Percentiles rank a stretch among this genome's conserved stretches.
Evolutionary conservation across 2,797 vertebrate species (phyloP).

Genomic region (Acrocephalus scirpaceus): DNA sequence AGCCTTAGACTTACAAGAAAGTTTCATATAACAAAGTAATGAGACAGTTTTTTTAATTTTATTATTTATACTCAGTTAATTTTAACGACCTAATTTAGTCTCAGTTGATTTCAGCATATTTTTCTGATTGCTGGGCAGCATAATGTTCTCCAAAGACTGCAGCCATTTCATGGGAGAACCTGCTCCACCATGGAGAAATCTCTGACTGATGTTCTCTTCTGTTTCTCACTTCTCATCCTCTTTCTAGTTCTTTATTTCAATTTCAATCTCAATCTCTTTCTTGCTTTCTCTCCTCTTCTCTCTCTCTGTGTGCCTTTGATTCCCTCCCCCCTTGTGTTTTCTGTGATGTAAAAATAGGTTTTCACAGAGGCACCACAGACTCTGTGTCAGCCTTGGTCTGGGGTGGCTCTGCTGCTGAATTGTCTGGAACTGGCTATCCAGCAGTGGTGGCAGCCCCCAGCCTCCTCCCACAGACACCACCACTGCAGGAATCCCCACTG

Average conservation of each 20-base stretch:
- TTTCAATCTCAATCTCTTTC: neutral
- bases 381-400: neutral
- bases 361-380: neutral
- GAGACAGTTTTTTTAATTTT: neutral
- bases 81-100: conserved; percentile 41
- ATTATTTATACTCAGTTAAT: neutral
- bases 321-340: neutral
- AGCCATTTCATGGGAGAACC: neutral
- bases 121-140: neutral
- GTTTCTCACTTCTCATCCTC: neutral
- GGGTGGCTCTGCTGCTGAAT: neutral
- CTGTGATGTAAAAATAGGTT: neutral
- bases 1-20: neutral
- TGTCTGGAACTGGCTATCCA: neutral
- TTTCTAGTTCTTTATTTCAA: neutral
- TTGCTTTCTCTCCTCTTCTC: neutral
- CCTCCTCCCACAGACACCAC: neutral
- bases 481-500: neutral
- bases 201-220: neutral
- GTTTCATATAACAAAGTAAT: neutral
- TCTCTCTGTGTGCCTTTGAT: neutral
- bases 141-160: neutral
- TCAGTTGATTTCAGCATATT: conserved; percentile 41
- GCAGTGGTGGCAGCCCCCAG: neutral
- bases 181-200: neutral